phyloP scores from a whole-genome alignment of 1,140 invertebrate species.

The Conus betulinus region DNA sequence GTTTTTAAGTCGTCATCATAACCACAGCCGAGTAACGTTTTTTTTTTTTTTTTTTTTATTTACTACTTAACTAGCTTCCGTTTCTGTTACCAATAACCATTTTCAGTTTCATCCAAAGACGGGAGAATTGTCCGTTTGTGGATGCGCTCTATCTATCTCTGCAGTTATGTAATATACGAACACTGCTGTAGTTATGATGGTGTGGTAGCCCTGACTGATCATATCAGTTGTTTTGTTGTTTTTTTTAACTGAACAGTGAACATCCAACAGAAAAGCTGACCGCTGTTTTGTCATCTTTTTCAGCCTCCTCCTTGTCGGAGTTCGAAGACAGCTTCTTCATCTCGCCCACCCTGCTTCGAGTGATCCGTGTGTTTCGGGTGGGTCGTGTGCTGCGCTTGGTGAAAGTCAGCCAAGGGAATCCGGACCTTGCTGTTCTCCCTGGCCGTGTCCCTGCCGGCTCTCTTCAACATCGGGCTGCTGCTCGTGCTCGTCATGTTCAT shows the following conservation, averaged over 20 bases:
- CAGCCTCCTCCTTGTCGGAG: constrained; percentile 95
- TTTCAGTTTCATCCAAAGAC: too few relatives aligned
- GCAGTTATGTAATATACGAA: neutral
- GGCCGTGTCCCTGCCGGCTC: constrained; percentile 97
- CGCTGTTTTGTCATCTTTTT: constrained; percentile 65
- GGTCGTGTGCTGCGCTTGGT: constrained; percentile 96
- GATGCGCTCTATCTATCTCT: too few relatives aligned
- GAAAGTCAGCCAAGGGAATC: constrained; percentile 97
- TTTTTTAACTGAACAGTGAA: neutral
- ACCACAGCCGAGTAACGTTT: too few relatives aligned
- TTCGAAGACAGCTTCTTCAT: constrained; percentile 98
- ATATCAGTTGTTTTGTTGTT: neutral
- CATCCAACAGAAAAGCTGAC: neutral
- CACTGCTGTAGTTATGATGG: neutral
- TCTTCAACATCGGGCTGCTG: constrained; percentile 98
- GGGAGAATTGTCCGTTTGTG: too few relatives aligned
- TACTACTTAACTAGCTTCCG: too few relatives aligned
- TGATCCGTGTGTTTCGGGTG: constrained; percentile 98
- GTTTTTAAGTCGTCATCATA: too few relatives aligned
- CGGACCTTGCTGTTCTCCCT: constrained; percentile 96
- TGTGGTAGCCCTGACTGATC: neutral
- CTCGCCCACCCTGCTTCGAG: constrained; percentile 96
- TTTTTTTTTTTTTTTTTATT: too few relatives aligned
- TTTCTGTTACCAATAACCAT: too few relatives aligned
- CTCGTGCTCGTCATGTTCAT: constrained; percentile 99